Base-by-base conservation (phyloP, 1,140 invertebrate genomes). In the Drosophila erecta region DNA sequence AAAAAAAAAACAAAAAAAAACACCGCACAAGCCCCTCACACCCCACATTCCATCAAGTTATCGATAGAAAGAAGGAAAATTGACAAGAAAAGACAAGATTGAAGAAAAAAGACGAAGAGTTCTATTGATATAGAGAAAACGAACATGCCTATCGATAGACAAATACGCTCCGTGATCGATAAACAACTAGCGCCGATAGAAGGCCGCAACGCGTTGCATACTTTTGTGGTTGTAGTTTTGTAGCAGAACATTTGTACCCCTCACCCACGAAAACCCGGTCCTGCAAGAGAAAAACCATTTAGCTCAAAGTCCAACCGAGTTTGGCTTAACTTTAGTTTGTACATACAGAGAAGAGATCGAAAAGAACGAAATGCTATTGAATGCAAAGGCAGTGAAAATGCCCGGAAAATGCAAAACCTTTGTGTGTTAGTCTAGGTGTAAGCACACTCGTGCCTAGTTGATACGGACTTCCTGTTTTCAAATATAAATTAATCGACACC, bases 151-250 rank as follows among this genome's bases (percentile, higher is more conserved):
- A 30, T 49, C 47, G 47, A 50, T 33, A 30, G n/a, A 33, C 27
- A 30, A 37, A 35, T n/a, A 3, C 50, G 50, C 47, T 27, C 43
- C 40, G 22, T 60, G 27, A 64, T 64, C 55, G 60, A 64, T 64
- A 64, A 10, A n/a, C 20, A 55, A 55, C 30, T 24, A 15, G 57
- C 41, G 33, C 43, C 22, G 17, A 46, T 37, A 5, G 61, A 66
- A 6, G 14, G 43, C 14, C 35, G 15, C 1, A 12, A 30, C 37
- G 30, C 11, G 62, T 22, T 47, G 50, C 30, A 71, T 60, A 55
- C 66, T 79, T 85, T 74, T 85, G 59, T 70, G 76, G 83, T 53
- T 85, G 74, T 80, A 59, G 65, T 75, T 60, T 56, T 58, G 61
- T 53, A 61, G 11, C 41, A 66, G 55, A 70, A 61, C 54, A 77